Base-by-base conservation (phyloP, 2,888 invertebrate genomes). In the Zaprionus lineosus region DNA sequence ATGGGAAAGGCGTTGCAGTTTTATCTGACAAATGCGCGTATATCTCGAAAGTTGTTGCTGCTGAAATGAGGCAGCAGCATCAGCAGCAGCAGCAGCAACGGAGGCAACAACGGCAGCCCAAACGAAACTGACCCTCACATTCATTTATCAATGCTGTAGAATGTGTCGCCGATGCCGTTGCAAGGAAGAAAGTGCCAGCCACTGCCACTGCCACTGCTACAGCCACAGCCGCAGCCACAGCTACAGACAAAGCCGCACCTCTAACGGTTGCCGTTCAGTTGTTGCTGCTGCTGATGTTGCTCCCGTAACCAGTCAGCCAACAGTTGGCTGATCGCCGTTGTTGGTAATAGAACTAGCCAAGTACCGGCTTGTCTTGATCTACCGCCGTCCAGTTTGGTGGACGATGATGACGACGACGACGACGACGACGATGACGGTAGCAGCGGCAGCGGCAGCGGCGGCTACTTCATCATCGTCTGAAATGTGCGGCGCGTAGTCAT, bases 391-490 rank as follows among this genome's bases (percentile, higher is more conserved):
- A 40, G 55, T 37, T 53, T 28, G 24, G 31, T 41, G 2, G 14
- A 28, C 28, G 2, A 4, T n/a, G 9, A 28, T 6, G 8, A 28
- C 29, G n/a, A 29, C 29, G n/a, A 29, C 29, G n/a, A 11, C 29
- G 12, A 37, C 14, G 9, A 24, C 41, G 11, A 9, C 39, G n/a
- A 40, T 40, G 21, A 28, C 21, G 11, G 3, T 18, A 58, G 39
- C 63, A 57, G 44, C 47, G 44, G 47, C 50, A 24, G 29, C 11
- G 12, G 39, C 43, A 37, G 26, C 56, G 47, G 28, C 41, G 53
- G 65, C 85, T 79, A 83, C 85, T 82, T 82, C 81, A 83, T 81
- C 85, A 84, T 84, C 84, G 74, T 85, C 85, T 68, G 40, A 74
- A 67, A 81, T 84, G 78, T 76, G 60, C 70, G 64, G 55, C 74